Evolutionary conservation across 1,140 invertebrate species (phyloP).

Genomic region (Eumeta japonica): DNA sequence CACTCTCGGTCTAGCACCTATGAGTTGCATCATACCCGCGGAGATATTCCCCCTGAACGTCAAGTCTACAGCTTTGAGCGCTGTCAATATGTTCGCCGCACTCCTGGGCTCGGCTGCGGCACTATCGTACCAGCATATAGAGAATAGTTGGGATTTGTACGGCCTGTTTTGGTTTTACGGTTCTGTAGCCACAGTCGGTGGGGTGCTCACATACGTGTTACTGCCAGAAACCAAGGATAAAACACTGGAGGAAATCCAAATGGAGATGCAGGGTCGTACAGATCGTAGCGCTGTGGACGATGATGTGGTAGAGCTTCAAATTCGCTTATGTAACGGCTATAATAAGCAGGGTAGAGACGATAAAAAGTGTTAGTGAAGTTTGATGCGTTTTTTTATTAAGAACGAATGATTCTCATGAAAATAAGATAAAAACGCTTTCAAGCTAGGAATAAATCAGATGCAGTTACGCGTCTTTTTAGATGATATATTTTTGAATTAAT

Average conservation of each 20-base stretch:
- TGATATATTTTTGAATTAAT: too few relatives aligned
- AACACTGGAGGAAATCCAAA: conserved; percentile 66
- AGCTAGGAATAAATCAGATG: too few relatives aligned
- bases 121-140: conserved; percentile 52
- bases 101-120: conserved; percentile 48
- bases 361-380: conserved; percentile 7
- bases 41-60: conserved; percentile 64
- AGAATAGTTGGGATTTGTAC: conserved; percentile 46
- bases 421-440: too few relatives aligned
- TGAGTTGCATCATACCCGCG: conserved; percentile 59
- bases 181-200: conserved; percentile 42
- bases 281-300: too few relatives aligned
- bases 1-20: conserved; percentile 56
- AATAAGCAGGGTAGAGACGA: conserved; percentile 7
- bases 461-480: too few relatives aligned
- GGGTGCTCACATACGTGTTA: conserved; percentile 56
- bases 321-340: too few relatives aligned
- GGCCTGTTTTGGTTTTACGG: conserved; percentile 57
- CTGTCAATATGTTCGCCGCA: conserved; percentile 38
- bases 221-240: conserved; percentile 75
- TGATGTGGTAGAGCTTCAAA: too few relatives aligned
- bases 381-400: not conserved
- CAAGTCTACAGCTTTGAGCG: conserved; percentile 55
- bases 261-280: conserved; percentile 28
- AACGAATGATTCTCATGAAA: conserved; percentile 1